Conservation (phyloP, 2,797 vertebrate species). For the Xenentodon cancila region DNA sequence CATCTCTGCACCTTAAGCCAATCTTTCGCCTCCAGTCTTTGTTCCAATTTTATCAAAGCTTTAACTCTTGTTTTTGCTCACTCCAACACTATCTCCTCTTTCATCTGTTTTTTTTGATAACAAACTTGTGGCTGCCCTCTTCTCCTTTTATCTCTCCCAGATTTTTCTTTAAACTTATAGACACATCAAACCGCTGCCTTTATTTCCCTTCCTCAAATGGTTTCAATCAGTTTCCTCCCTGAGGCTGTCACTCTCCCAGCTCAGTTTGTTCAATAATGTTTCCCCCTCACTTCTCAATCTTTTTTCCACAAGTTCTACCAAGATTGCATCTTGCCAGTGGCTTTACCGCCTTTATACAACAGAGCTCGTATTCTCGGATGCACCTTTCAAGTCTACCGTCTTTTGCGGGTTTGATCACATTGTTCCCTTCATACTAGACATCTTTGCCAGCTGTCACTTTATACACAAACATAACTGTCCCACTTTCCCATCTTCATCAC, state of each 20-base stretch:
- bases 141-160: slow-evolving; percentile 30
- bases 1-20: slow-evolving; percentile 12
- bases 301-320: slow-evolving; percentile 25
- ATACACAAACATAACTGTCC: slow-evolving; percentile 12
- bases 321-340: slow-evolving; percentile 48
- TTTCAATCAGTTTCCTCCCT: slow-evolving; percentile 71
- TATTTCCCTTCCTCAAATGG: slow-evolving; percentile 52
- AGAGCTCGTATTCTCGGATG: slow-evolving; percentile 35
- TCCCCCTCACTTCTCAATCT: slow-evolving; percentile 32
- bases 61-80: slow-evolving; percentile 18
- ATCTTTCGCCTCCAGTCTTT: slow-evolving; percentile 11
- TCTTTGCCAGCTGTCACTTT: slow-evolving; percentile 29
- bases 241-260: slow-evolving; percentile 58
- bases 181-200: slow-evolving; percentile 29
- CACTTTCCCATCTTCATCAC: slow-evolving; percentile 6
- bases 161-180: slow-evolving; percentile 31
- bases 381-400: slow-evolving; percentile 20
- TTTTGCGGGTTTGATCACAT: slow-evolving; percentile 24
- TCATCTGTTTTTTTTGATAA: slow-evolving; percentile 28
- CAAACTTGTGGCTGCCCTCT: slow-evolving; percentile 33
- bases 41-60: slow-evolving; percentile 27
- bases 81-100: slow-evolving; percentile 27
- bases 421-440: slow-evolving; percentile 5
- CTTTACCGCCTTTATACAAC: slow-evolving; percentile 35
- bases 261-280: slow-evolving; percentile 55